Evolutionary conservation across 1,140 invertebrate species (phyloP), one percentile per base, ranked within the genome.

Genomic region (Parapsyche elsis): DNA sequence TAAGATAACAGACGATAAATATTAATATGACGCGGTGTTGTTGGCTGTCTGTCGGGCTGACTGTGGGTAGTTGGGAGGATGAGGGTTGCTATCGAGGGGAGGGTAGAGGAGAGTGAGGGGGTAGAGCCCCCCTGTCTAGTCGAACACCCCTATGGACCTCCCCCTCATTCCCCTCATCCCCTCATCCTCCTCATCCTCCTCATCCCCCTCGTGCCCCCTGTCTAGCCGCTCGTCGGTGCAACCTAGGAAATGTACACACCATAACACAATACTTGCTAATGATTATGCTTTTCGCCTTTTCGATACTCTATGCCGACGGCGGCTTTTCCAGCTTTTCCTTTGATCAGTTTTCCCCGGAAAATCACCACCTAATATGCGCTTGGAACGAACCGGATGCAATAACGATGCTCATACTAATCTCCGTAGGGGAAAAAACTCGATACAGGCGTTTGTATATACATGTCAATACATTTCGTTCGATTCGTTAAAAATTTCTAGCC

Each of bases 1-100:
- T 16, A 67, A 67, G 61, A 67, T 19, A 67, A 67, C 61, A 67
- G 61, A 67, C 61, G 61, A 67, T 67, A 67, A 67, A 67, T 67
- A 67, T 67, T 67, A 67, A 67, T 67, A 67, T 67, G 61, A 67
- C n/a, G 14, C 14, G 61, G 61, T 67, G 61, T 67, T 67, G 61
- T 67, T 67, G 5, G 61, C 21, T 67, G 61, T 23, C 61, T 67
- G 61, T 67, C n/a, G 21, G 21, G 61, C 19, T 16, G 61, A 1
- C 21, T 26, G 12, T 4, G 26, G 12, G 26, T 19, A 24, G 23
- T 19, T 2, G 70, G 26, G 26, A 9, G 70, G 24, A 21, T 46
- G 70, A 10, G 49, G 49, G 49, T 10, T 4, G 49, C 26, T 73
- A n/a, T n/a, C n/a, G n/a, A n/a, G n/a, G n/a, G n/a, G n/a, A n/a